Conservation (phyloP, 2,113 vertebrate species). For the Motacilla alba region DNA sequence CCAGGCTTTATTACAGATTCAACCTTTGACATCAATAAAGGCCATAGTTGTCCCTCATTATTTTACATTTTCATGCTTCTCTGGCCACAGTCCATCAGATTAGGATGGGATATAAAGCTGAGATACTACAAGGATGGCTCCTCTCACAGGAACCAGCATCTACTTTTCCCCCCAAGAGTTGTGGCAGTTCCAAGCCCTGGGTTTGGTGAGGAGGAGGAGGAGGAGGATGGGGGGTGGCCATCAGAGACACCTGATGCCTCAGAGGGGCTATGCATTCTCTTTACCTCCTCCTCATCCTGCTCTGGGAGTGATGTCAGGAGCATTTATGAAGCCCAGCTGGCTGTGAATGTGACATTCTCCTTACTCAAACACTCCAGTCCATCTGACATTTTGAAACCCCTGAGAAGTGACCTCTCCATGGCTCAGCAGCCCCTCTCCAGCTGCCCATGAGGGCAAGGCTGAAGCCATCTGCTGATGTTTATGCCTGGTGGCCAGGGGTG, state of each 20-base stretch:
- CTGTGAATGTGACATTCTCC: accelerated
- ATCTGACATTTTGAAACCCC: too few relatives aligned
- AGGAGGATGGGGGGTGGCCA: accelerated
- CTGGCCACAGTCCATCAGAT: background rate
- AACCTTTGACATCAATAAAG: background rate
- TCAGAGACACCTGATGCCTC: background rate
- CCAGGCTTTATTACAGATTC: background rate
- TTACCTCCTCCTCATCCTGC: accelerated
- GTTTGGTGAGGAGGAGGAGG: background rate
- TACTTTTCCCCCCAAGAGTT: background rate
- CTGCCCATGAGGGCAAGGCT: background rate
- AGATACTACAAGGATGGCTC: background rate
- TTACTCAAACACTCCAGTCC: background rate
- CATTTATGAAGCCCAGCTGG: background rate
- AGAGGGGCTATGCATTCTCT: background rate
- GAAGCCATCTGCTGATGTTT: background rate
- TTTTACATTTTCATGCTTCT: background rate
- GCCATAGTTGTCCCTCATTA: background rate
- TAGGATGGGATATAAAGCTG: background rate
- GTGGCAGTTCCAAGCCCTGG: background rate
- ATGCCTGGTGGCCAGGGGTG: background rate
- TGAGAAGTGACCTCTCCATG: background rate
- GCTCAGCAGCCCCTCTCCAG: background rate
- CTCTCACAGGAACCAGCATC: background rate
- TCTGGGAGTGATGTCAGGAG: background rate